Base-by-base conservation (phyloP, 2,797 vertebrate genomes). In the Euthynnus affinis region DNA sequence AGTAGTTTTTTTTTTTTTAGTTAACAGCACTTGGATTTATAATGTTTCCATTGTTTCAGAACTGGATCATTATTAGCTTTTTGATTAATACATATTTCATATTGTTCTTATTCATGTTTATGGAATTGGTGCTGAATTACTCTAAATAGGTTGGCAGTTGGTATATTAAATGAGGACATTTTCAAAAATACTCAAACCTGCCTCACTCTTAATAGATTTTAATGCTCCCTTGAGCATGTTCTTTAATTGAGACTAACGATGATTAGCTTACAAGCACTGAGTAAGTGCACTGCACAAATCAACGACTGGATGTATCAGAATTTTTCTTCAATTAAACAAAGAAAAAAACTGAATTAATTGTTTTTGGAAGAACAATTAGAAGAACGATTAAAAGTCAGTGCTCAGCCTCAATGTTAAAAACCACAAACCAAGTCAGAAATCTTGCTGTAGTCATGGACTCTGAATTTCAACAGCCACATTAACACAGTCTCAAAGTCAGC, bases 11-110 rank as follows among this genome's bases (percentile, higher is more conserved):
- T 23, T 17, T 69, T 67, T 61, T 37, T 23, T 6, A 20, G 4
- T 34, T 42, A 18, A 25, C 10, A 6, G 22, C 34, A 32, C 4
- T 20, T 25, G 1, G n/a, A 67, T 68, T 56, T 22, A 9, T 48
- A 27, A 42, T 46, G n/a, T 53, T 25, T 49, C 27, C 46, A 63
- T 66, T 46, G 34, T 12, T 40, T 70, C 17, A 48, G 27, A 59
- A 52, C 22, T 44, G 32, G 48, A 17, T 61, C 0, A 42, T 42
- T 40, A 40, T 40, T 42, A 14, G 3, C 13, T 13, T 37, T 37
- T 37, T 37, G 9, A 10, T 37, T 10, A 37, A 37, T 10, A 37
- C 9, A 37, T 10, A 37, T 37, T 42, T 42, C 20, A 14, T 62
- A 56, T 63, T 58, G 59, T 52, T 51, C 1, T 23, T 20, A 49